Evolutionary conservation across 2,797 vertebrate species (phyloP).

Genomic region (Enteromius paludinosus): DNA sequence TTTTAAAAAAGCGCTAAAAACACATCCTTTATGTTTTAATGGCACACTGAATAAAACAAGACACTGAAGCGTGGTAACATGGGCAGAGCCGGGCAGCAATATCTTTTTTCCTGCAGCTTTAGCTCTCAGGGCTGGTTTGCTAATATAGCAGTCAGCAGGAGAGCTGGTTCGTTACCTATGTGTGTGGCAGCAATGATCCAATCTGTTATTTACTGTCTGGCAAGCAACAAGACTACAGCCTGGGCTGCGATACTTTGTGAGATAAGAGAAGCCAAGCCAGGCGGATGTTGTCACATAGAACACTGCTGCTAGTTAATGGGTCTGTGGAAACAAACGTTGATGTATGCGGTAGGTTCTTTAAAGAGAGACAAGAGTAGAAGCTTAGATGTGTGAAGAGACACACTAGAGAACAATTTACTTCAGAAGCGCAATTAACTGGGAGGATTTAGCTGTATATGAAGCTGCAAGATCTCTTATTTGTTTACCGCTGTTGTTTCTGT

Average conservation of each 20-base stretch:
- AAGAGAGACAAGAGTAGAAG: constrained; percentile 15
- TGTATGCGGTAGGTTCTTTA: constrained; percentile 29
- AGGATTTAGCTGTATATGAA: constrained; percentile 4
- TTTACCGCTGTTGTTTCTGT: constrained; percentile 34
- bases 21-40: neutral
- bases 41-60: neutral
- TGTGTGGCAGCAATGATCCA: constrained; percentile 41
- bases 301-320: constrained; percentile 28
- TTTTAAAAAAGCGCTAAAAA: neutral
- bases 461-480: neutral
- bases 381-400: constrained; percentile 15
- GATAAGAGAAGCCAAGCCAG: constrained; percentile 17
- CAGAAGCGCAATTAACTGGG: constrained; percentile 17
- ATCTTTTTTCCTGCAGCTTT: constrained; percentile 16
- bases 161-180: constrained; percentile 46
- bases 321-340: constrained; percentile 28
- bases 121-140: constrained; percentile 25
- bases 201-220: constrained; percentile 45
- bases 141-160: constrained; percentile 24
- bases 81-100: constrained; percentile 4
- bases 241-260: constrained; percentile 35
- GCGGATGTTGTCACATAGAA: constrained; percentile 27
- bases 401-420: neutral
- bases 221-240: constrained; percentile 32
- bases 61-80: neutral